A percentile compares a stretch with the other conserved stretches of the same genome.
Evolutionary conservation across 2,888 invertebrate genomes (phyloP).

Genomic region (Drosophila yooni): DNA sequence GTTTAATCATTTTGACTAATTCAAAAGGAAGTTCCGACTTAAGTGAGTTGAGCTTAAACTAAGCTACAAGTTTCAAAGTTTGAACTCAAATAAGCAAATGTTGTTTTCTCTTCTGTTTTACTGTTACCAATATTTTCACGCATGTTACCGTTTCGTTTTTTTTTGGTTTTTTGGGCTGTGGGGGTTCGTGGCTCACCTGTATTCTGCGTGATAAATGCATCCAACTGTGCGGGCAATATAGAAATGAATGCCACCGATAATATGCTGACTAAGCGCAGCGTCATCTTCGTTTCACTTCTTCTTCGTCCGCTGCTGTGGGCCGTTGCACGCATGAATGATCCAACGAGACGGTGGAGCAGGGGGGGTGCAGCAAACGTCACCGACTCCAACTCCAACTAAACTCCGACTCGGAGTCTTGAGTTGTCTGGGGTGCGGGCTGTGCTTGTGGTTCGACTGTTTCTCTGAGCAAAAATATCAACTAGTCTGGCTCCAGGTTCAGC

Average conservation of each 20-base stretch:
- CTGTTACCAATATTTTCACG: conserved; percentile 26
- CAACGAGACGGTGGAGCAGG: conserved; percentile 26
- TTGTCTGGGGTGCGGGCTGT: conserved; percentile 18
- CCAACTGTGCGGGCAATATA: conserved; percentile 79
- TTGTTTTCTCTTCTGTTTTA: conserved; percentile 8
- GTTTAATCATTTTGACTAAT: not conserved
- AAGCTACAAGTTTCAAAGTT: not conserved
- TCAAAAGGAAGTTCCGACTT: not conserved
- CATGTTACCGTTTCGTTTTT: conserved; percentile 22
- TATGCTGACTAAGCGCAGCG: conserved; percentile 73
- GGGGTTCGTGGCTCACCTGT: conserved; percentile 69
- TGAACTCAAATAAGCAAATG: not conserved
- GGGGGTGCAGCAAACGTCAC: not conserved
- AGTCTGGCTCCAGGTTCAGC: conserved; percentile 32
- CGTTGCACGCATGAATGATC: conserved; percentile 74
- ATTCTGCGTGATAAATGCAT: conserved; percentile 80
- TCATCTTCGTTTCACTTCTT: conserved; percentile 63
- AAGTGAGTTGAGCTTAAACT: not conserved
- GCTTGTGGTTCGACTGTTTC: conserved; percentile 1
- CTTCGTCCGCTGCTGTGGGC: conserved; percentile 14
- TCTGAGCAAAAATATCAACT: conserved; percentile 14
- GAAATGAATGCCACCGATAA: conserved; percentile 64
- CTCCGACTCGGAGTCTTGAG: conserved; percentile 4
- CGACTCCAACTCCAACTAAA: not conserved
- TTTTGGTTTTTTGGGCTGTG: not conserved